Base-by-base conservation (phyloP, 2,888 invertebrate genomes). In the Acleris sparsana region DNA sequence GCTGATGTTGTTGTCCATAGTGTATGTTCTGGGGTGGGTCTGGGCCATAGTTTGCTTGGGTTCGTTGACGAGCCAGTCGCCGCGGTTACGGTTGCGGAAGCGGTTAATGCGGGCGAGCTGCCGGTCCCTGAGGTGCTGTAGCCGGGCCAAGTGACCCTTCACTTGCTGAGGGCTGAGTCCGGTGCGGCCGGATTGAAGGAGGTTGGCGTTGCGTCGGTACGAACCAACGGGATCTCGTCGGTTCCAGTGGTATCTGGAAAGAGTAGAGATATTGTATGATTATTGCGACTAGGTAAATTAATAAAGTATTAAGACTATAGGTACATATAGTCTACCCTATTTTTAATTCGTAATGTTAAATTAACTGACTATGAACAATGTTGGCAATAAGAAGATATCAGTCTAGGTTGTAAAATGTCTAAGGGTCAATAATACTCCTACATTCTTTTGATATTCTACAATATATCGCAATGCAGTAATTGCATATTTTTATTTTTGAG, bases 11-110 rank as follows among this genome's bases (percentile, higher is more conserved):
- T 91, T 92, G 53, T 93, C 87, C 39, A 94, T 83, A 7, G 91
- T 93, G 77, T 94, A 94, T 0, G 94, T 94, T 16, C 87, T 77
- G 7, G 89, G 93, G 75, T 93, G 94, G 1, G 93, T 91, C 20
- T 92, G 86, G 5, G 90, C 83, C 18, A 93, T 82, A 0, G 82
- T 82, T n/a, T 82, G 86, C 33, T 77, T 79, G 0, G 83, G 81
- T 67, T 88, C 86, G 79, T 88, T 85, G 67, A 80, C 83, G 13
- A 91, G 84, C 89, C 90, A 88, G 69, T 89, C 91, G 63, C 80
- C 83, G 7, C 76, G 75, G 33, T 84, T 79, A 3, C 80, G 75
- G 33, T 84, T 79, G 3, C 80, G 80, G 39, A 84, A 73, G 3
- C 84, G 80, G 63, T 77, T 82, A 69, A 83, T 87, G 43, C 88